phyloP scores from a whole-genome alignment of 2,113 vertebrate genomes.

The Coracopsis vasa region DNA sequence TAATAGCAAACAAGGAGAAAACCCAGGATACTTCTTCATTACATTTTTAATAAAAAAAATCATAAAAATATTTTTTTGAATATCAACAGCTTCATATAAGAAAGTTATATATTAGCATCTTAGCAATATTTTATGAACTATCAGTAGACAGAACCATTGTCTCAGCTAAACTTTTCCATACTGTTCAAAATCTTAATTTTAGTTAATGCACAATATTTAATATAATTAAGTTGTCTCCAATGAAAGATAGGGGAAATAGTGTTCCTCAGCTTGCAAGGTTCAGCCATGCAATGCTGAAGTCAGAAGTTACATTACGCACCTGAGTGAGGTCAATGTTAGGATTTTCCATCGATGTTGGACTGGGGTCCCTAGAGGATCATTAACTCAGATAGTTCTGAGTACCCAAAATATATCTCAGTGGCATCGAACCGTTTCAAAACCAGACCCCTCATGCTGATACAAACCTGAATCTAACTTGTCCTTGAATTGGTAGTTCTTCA shows the following conservation, averaged over 20 bases:
- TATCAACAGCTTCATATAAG: background rate
- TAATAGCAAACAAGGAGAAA: background rate
- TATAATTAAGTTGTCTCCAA: background rate
- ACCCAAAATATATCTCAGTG: background rate
- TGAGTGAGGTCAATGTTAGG: background rate
- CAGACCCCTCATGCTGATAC: background rate
- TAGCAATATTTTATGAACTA: background rate
- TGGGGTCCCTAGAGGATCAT: background rate
- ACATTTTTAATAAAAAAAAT: background rate
- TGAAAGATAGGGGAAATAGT: background rate
- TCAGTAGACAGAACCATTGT: background rate
- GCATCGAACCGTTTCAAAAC: rapidly evolving
- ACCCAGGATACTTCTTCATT: background rate
- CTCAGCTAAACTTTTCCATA: background rate
- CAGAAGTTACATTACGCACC: background rate
- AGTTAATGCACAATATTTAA: background rate
- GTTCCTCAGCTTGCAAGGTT: background rate
- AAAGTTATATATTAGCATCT: background rate
- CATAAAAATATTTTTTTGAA: background rate
- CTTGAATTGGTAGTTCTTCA: background rate
- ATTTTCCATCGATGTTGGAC: background rate
- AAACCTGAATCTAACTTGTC: background rate
- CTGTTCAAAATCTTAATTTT: background rate
- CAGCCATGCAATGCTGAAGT: background rate
- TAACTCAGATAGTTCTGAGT: background rate